Evolutionary conservation across 2,797 vertebrate species (phyloP).

Genomic region (Margarornis squamiger): DNA sequence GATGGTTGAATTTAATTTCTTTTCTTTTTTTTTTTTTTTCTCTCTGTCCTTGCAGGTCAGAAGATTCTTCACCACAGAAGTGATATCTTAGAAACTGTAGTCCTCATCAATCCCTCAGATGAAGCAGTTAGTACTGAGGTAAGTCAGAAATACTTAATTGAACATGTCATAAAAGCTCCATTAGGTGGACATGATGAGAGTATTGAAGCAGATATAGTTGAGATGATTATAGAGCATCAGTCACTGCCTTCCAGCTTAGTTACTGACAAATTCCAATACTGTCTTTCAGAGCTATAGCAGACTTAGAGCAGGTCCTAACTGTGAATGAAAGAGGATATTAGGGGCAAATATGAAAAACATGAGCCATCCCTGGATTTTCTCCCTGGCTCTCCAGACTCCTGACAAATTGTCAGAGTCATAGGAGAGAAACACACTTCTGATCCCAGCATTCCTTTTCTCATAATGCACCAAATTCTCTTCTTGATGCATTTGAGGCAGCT

Average conservation of each 20-base stretch:
- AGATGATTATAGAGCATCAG: background rate
- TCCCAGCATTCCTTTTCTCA: background rate
- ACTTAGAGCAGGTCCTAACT: background rate
- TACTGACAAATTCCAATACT: background rate
- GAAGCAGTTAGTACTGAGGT: conserved; percentile 97
- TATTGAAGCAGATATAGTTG: background rate
- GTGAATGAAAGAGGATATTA: background rate
- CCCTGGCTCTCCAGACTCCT: background rate
- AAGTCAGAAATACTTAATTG: conserved; percentile 4
- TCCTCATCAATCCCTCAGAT: conserved; percentile 97
- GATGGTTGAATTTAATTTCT: background rate
- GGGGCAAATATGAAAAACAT: background rate
- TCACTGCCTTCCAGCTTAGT: background rate
- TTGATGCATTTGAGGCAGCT: background rate
- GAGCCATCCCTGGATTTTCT: background rate
- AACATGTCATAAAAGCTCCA: background rate
- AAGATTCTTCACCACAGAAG: conserved; percentile 98
- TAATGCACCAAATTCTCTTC: background rate
- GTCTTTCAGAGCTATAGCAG: background rate
- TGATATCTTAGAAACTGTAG: conserved; percentile 93
- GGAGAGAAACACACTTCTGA: background rate
- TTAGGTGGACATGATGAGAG: background rate
- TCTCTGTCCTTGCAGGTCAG: conserved; percentile 83
- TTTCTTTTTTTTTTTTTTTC: background rate
- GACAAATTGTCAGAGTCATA: background rate